A percentile compares a stretch with the other conserved stretches of the same genome.
Evolutionary conservation across 2,888 invertebrate genomes (phyloP).

Genomic region (Lasioglossum marginatum): DNA sequence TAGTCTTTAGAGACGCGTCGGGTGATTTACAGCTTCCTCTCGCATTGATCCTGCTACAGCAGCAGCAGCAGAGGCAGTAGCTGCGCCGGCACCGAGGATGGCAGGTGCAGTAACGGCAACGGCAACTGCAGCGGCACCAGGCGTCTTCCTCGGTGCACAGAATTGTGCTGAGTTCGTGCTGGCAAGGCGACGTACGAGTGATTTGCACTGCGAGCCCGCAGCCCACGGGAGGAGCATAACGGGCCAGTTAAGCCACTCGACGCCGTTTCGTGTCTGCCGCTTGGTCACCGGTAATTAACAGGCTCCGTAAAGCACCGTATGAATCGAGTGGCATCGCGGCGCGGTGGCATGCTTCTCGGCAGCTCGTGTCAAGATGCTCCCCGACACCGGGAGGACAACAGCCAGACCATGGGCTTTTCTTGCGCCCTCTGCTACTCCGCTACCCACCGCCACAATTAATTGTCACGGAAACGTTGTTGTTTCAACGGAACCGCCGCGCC

Average conservation of each 20-base stretch:
- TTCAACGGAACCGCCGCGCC: constrained; percentile 23
- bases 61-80: constrained; percentile 43
- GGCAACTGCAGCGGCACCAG: constrained; percentile 28
- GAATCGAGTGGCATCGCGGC: constrained; percentile 54
- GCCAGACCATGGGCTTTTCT: constrained; percentile 28
- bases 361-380: constrained; percentile 52
- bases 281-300: constrained; percentile 72
- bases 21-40: constrained; percentile 70
- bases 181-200: constrained; percentile 74
- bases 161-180: constrained; percentile 77
- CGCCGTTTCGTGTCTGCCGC: constrained; percentile 68
- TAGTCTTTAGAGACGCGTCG: constrained; percentile 60
- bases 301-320: constrained; percentile 59
- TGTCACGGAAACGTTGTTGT: constrained; percentile 54
- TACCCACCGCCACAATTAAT: constrained; percentile 37
- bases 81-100: constrained; percentile 36
- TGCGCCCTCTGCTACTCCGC: constrained; percentile 30
- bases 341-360: constrained; percentile 29
- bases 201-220: constrained; percentile 72
- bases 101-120: constrained; percentile 51
- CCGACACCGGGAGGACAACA: neutral
- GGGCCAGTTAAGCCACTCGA: constrained; percentile 69
- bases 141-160: constrained; percentile 62
- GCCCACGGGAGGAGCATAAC: constrained; percentile 69
- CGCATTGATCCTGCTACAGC: constrained; percentile 52